A percentile compares a stretch with the other conserved stretches of the same genome.
phyloP scores from a whole-genome alignment of 2,888 invertebrate genomes.

The Oasisia sp. region DNA sequence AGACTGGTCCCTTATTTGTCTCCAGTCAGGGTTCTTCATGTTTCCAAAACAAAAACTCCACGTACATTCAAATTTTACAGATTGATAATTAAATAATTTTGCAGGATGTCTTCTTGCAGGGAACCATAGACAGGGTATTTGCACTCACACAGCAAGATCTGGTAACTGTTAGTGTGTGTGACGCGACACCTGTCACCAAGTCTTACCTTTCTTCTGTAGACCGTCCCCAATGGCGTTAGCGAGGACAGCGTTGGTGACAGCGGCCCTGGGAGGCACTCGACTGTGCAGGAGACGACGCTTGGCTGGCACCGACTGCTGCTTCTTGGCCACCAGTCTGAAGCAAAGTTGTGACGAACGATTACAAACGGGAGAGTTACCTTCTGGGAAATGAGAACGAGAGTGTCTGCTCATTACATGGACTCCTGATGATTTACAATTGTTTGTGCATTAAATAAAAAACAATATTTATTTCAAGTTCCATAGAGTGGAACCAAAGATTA shows the following conservation, averaged over 20 bases:
- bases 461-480: too few species aligned
- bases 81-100: background rate
- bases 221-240: background rate
- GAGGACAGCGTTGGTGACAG: background rate
- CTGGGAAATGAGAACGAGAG: background rate
- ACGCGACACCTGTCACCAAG: background rate
- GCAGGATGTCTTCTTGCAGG: background rate
- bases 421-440: too few species aligned
- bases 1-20: background rate
- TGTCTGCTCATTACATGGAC: too few species aligned
- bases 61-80: background rate
- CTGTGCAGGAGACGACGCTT: background rate
- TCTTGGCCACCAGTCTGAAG: background rate
- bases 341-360: background rate
- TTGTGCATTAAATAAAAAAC: too few species aligned
- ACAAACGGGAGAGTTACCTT: background rate
- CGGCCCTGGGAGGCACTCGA: background rate
- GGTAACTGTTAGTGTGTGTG: background rate
- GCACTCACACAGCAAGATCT: background rate
- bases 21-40: background rate
- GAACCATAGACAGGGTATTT: background rate
- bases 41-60: background rate
- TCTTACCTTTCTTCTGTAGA: constrained; percentile 6
- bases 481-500: too few species aligned
- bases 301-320: background rate